phyloP scores from a whole-genome alignment of 1,140 invertebrate species.

The Diprion similis region DNA sequence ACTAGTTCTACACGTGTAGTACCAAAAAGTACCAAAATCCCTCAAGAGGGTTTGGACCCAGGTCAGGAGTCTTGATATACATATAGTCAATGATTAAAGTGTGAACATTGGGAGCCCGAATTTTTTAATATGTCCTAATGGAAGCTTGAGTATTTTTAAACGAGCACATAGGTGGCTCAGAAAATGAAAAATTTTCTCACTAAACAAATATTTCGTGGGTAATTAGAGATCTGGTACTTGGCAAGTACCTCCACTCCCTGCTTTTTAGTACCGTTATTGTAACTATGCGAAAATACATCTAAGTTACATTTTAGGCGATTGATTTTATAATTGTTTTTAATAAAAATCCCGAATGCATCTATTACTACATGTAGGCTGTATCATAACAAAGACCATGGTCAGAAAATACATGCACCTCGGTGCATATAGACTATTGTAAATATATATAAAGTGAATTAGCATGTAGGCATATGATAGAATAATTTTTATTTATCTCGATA shows the following conservation, averaged over 20 bases:
- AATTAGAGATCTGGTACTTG: too few relatives aligned
- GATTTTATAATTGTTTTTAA: neutral
- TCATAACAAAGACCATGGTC: neutral
- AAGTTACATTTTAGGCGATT: neutral
- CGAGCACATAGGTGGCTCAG: too few relatives aligned
- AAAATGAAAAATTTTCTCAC: too few relatives aligned
- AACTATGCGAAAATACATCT: neutral
- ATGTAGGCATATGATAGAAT: neutral
- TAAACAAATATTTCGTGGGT: too few relatives aligned
- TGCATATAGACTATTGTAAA: constrained; percentile 6
- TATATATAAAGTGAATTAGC: neutral
- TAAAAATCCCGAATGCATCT: neutral
- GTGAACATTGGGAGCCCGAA: too few relatives aligned
- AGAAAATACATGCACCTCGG: neutral
- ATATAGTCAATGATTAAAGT: too few relatives aligned
- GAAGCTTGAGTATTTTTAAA: too few relatives aligned
- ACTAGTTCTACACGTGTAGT: too few relatives aligned
- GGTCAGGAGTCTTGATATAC: too few relatives aligned
- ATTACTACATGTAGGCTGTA: neutral
- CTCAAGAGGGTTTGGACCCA: too few relatives aligned
- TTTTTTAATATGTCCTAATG: too few relatives aligned
- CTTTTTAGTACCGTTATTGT: neutral
- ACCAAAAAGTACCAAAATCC: too few relatives aligned
- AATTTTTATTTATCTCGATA: neutral
- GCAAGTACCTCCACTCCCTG: neutral